Evolutionary conservation across 2,113 vertebrate species (phyloP).

Genomic region (Eulacestoma nigropectus): DNA sequence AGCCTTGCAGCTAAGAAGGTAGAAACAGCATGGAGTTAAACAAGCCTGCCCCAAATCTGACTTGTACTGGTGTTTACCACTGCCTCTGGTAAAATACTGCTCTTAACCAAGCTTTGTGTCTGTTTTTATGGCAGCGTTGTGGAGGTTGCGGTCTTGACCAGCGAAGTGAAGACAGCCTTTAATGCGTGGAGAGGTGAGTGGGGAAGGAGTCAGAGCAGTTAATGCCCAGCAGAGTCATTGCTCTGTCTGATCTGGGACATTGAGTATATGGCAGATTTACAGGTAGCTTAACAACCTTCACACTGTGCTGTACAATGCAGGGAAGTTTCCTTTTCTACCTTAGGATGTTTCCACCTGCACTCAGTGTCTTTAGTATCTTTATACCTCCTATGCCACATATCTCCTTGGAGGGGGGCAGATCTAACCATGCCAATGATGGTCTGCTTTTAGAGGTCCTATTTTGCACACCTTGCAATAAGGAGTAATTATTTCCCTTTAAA

Average conservation of each 20-base stretch:
- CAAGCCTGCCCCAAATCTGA: not conserved
- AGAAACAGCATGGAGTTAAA: not conserved
- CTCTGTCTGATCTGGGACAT: not conserved
- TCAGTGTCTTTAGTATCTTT: not conserved
- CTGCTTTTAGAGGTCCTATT: not conserved
- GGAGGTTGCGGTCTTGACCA: not conserved
- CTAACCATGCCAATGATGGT: not conserved
- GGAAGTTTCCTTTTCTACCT: not conserved
- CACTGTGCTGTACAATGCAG: not conserved
- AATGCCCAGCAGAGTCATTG: not conserved
- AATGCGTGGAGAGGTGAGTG: not conserved
- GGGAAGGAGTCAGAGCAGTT: not conserved
- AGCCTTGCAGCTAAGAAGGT: not conserved
- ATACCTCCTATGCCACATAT: fast-evolving
- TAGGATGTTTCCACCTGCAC: not conserved
- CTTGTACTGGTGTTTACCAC: not conserved
- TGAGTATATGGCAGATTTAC: not conserved
- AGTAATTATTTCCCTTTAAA: not conserved
- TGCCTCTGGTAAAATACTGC: not conserved
- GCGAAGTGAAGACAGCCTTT: not conserved
- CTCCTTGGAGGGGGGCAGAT: not conserved
- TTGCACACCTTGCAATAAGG: not conserved
- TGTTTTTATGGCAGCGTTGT: not conserved
- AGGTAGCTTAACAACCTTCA: not conserved
- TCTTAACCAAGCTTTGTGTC: not conserved